Base-by-base conservation (phyloP, 1,140 invertebrate genomes). In the Papilio aristodemus region DNA sequence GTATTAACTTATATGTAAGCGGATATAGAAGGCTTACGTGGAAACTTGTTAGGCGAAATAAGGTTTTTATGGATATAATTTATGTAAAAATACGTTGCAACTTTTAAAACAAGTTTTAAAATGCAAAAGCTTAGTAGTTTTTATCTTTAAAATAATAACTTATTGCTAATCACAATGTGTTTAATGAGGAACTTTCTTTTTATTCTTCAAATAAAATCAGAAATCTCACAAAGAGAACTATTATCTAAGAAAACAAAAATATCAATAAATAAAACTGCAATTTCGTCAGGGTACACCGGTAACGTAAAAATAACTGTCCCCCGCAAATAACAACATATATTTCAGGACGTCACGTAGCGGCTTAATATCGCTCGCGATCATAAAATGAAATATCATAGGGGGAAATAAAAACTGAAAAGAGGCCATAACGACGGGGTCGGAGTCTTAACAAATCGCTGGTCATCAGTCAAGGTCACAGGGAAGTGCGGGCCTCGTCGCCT, bases 331-430 rank as follows among this genome's bases (percentile, higher is more conserved):
- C 74, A 73, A 72, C 9, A 76, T 70, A 80, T 77, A 80, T 81
- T 76, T 81, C 75, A 80, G 54, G 71, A 69, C 78, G 70, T 84
- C 84, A 89, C 85, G 84, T 87, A 77, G 71, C 72, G 70, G 60
- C 71, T 71, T 83, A 81, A 89, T 87, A 85, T 78, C 78, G 74
- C 79, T 77, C 80, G 81, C 85, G 85, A 90, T 90, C 83, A 89
- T 84, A 87, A 87, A 87, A 89, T 83, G 83, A 87, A 89, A 86
- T 85, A 87, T 86, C 84, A 86, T 85, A 86, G 83, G 82, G 80
- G 82, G 81, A 76, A 87, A 86, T 89, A 89, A 89, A 90, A 88
- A 90, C 83, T 90, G 81, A 89, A 89, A 87, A 85, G 84, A 88
- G 75, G 71, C 77, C 79, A 76, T 83, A 86, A 87, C 81, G 82